Evolutionary conservation across 2,113 vertebrate species (phyloP), one percentile per base, ranked within the genome.

Genomic region (Eulacestoma nigropectus): DNA sequence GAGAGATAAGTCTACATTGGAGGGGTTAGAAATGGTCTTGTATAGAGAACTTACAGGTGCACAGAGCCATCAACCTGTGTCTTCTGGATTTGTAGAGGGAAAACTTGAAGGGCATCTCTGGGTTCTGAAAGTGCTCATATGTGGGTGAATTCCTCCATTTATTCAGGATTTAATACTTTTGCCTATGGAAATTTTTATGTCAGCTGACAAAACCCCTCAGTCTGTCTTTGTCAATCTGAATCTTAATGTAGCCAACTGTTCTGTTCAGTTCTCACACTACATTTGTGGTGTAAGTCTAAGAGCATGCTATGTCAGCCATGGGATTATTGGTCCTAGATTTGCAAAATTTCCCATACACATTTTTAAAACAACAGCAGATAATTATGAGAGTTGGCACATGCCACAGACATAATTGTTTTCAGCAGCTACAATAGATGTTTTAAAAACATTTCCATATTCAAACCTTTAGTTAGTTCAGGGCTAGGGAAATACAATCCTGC

Each of bases 301-400:
- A 89, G 87, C 84, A 49, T 78, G 55, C 80, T 89, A 52, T 97
- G 73, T 94, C 73, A 89, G 84, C 77, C 74, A 56, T n/a, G 77
- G 70, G 41, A 92, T 89, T 87, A 82, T 60, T 94, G 84, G 91
- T 94, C 87, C 84, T 96, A 84, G 84, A 74, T 94, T 92, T 84
- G 70, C 69, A 89, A 46, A 86, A 87, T 94, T 96, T 75, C 87
- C 56, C 52, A 42, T 72, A 47, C 80, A 41, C 62, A 25, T 62
- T 84, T 94, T 69, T 94, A 84, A 93, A 96, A 89, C 63, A 89
- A 69, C 77, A 93, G 62, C 78, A 87, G 65, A 82, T 81, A 89
- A 87, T 95, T 82, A 64, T 39, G 41, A 76, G 69, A 84, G 16
- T 55, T 91, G 84, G 70, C 84, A 95, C 70, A 93, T 94, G 83